Conservation (phyloP, 2,113 vertebrate species). For the Pterocles gutturalis region DNA sequence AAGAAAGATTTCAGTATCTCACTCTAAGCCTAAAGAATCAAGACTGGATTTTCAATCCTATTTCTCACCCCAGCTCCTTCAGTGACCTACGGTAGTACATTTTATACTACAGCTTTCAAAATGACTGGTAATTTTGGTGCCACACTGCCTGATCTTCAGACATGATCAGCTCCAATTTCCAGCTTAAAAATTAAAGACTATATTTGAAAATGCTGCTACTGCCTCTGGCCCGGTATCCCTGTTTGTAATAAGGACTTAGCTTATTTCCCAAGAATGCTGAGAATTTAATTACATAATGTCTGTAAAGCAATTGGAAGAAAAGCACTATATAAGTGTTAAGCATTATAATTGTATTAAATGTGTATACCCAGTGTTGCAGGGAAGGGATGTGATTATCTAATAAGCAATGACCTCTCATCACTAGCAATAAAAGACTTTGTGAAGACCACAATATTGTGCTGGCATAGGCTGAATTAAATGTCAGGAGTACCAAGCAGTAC, state of each 20-base stretch:
- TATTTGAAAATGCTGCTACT: slow-evolving; percentile 32
- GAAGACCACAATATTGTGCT: slow-evolving; percentile 22
- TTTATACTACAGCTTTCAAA: slow-evolving; percentile 15
- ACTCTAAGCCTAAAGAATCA: slow-evolving; percentile 23
- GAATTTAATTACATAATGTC: slow-evolving; percentile 69
- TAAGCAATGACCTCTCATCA: slow-evolving; percentile 58
- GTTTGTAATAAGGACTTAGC: slow-evolving; percentile 51
- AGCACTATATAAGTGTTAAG: slow-evolving; percentile 53
- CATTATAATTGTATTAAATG: slow-evolving; percentile 60
- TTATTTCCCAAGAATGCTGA: slow-evolving; percentile 62
- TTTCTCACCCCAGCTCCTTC: slow-evolving; percentile 25
- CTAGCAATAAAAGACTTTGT: slow-evolving; percentile 47
- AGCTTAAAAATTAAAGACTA: slow-evolving; percentile 24
- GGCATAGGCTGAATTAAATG: slow-evolving; percentile 44
- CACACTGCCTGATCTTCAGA: neutral
- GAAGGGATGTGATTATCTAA: slow-evolving; percentile 60
- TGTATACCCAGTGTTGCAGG: slow-evolving; percentile 33
- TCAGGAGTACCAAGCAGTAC: neutral
- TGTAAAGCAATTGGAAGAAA: slow-evolving; percentile 61
- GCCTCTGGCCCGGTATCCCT: slow-evolving; percentile 24
- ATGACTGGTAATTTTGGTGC: neutral
- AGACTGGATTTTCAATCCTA: slow-evolving; percentile 13
- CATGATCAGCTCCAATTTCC: neutral
- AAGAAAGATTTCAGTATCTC: slow-evolving; percentile 38
- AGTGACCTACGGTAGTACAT: neutral